A percentile compares a stretch with the other conserved stretches of the same genome.
phyloP scores from a whole-genome alignment of 2,888 invertebrate genomes.

The Watsonalla binaria region DNA sequence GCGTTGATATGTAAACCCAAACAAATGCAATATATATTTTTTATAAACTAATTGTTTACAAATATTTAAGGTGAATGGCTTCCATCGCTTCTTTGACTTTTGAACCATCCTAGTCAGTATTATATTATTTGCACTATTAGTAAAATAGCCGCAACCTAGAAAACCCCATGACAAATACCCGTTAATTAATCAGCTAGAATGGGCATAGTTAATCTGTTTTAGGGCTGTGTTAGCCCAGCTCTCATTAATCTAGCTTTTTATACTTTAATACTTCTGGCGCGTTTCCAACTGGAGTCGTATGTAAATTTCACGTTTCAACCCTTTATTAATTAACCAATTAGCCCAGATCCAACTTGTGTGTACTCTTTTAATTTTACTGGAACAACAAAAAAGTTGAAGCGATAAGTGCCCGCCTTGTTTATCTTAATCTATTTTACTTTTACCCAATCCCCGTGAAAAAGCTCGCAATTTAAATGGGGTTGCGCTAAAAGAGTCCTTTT shows the following conservation, averaged over 20 bases:
- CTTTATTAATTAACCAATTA: slow-evolving; percentile 77
- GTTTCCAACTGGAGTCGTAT: slow-evolving; percentile 55
- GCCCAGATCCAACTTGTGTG: slow-evolving; percentile 56
- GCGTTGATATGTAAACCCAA: too few species aligned
- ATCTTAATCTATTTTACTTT: slow-evolving; percentile 45
- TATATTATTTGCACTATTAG: not conserved
- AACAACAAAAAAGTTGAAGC: slow-evolving; percentile 39
- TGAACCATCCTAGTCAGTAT: not conserved
- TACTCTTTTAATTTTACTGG: slow-evolving; percentile 62
- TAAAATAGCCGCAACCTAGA: not conserved
- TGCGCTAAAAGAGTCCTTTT: slow-evolving; percentile 17
- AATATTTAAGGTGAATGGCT: too few species aligned
- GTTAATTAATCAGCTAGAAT: slow-evolving; percentile 1
- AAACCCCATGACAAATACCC: not conserved
- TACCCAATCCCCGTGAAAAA: slow-evolving; percentile 36
- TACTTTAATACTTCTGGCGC: slow-evolving; percentile 52
- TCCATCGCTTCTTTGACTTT: too few species aligned
- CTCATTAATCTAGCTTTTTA: slow-evolving; percentile 55
- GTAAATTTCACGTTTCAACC: slow-evolving; percentile 50
- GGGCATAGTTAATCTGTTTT: not conserved
- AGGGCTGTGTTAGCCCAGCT: slow-evolving; percentile 12
- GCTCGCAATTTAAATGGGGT: slow-evolving; percentile 38
- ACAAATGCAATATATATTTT: too few species aligned
- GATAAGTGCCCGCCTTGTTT: slow-evolving; percentile 39
- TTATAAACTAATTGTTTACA: too few species aligned